Conservation (phyloP, 2,797 vertebrate genomes). For the Cottoperca gobio region DNA sequence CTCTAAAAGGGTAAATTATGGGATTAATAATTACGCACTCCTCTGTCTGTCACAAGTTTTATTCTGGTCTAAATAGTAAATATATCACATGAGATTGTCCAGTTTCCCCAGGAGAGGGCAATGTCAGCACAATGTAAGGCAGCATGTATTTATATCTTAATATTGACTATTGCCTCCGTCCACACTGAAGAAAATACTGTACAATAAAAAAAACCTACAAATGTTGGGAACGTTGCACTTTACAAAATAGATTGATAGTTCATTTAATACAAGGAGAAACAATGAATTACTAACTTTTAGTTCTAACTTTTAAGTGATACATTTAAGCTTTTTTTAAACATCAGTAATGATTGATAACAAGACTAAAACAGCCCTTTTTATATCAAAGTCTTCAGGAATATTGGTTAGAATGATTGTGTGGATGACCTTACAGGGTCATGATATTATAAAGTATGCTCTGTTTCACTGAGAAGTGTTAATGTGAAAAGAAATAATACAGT, state of each 20-base stretch:
- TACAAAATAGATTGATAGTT: background rate
- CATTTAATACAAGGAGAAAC: background rate
- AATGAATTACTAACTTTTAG: background rate
- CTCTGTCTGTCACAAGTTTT: no score
- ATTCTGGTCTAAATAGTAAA: no score
- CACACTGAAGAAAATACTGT: background rate
- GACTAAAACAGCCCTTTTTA: background rate
- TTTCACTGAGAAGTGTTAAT: background rate
- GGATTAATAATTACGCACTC: background rate
- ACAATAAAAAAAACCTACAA: background rate
- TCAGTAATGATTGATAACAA: background rate
- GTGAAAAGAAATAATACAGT: background rate
- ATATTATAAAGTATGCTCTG: background rate
- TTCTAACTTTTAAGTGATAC: background rate
- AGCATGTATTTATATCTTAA: background rate
- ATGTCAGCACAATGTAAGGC: background rate
- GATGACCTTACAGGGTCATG: background rate
- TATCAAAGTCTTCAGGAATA: background rate
- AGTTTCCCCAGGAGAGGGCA: slow-evolving; percentile 19
- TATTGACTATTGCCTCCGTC: background rate
- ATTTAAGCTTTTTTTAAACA: background rate
- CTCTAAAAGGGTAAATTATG: background rate
- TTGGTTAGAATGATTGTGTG: background rate
- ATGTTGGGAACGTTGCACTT: background rate
- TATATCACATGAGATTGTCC: background rate